A percentile compares a stretch with the other conserved stretches of the same genome.
These are phyloP conservation scores for Beris chalybata DNA, from an alignment of 2,888 invertebrate genomes.

Conservation along the genomic window DNA sequence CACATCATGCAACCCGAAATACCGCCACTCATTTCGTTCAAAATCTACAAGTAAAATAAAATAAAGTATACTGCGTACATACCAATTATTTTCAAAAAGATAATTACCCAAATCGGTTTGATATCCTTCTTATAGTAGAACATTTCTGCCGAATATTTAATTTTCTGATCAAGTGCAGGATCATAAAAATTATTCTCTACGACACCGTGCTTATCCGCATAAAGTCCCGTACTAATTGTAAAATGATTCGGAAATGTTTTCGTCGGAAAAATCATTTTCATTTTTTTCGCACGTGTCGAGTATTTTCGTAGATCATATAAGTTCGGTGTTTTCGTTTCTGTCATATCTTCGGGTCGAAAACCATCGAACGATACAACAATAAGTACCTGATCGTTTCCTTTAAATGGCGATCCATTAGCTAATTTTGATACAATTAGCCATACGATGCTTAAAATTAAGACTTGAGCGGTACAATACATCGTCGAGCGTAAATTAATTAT, in stretches of 20 bases:
- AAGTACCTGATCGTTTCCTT: no score
- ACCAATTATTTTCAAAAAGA: not conserved
- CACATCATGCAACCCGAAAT: constrained; percentile 11
- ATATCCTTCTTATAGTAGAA: constrained; percentile 62
- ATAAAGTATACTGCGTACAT: constrained; percentile 17
- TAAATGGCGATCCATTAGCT: no score
- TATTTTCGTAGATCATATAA: no score
- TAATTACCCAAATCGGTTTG: constrained; percentile 63
- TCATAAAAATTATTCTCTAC: constrained; percentile 66
- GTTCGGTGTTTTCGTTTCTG: no score
- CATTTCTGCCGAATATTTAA: constrained; percentile 53
- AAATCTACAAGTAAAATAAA: constrained; percentile 39
- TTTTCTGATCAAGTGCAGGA: constrained; percentile 48
- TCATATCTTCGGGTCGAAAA: no score
- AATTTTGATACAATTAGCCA: no score
- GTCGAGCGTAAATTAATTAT: no score
- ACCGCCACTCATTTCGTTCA: constrained; percentile 22
- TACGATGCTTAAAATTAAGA: no score
- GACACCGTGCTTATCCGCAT: constrained; percentile 70
- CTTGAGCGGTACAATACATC: no score
- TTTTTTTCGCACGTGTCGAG: no score
- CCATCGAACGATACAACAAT: no score
- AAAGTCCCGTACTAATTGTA: constrained; percentile 70
- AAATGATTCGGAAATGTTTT: constrained; percentile 77
- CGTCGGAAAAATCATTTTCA: constrained; percentile 59